These are phyloP conservation scores for Shargacucullia verbasci DNA, from an alignment of 2,888 invertebrate species.

Conservation along the genomic window DNA sequence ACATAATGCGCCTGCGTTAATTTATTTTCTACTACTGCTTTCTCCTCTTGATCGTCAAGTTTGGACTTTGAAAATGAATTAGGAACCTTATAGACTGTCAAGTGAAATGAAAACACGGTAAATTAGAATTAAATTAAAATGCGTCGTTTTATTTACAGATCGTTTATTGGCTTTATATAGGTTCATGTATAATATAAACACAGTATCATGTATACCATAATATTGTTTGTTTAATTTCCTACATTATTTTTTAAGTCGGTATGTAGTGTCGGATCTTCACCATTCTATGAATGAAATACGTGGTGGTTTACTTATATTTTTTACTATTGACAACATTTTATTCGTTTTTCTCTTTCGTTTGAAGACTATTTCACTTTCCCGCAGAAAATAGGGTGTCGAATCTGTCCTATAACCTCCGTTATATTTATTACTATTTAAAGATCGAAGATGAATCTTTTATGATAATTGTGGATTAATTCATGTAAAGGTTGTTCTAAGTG, in stretches of 20 bases:
- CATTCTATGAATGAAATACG: conserved; percentile 67
- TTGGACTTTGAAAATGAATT: too few relatives aligned
- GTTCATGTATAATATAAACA: too few relatives aligned
- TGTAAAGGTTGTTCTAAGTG: conserved; percentile 88
- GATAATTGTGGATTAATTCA: conserved; percentile 91
- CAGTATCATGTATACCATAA: too few relatives aligned
- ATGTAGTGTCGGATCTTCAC: background rate
- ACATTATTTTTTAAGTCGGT: background rate
- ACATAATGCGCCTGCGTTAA: too few relatives aligned
- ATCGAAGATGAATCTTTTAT: conserved; percentile 91
- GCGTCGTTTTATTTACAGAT: too few relatives aligned
- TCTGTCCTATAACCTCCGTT: conserved; percentile 88
- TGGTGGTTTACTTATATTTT: conserved; percentile 57
- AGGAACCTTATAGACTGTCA: too few relatives aligned
- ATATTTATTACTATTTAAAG: conserved; percentile 88
- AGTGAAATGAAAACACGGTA: too few relatives aligned
- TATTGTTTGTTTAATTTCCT: too few relatives aligned
- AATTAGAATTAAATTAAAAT: too few relatives aligned
- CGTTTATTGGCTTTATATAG: too few relatives aligned
- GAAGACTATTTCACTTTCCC: conserved; percentile 87
- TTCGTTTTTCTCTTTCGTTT: conserved; percentile 85
- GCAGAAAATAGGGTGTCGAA: conserved; percentile 90
- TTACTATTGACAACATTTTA: conserved; percentile 78
- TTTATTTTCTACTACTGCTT: too few relatives aligned
- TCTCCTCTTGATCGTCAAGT: too few relatives aligned